These are phyloP conservation scores for Silurus aristotelis DNA, from an alignment of 2,797 vertebrate species.

Conservation along the genomic window DNA sequence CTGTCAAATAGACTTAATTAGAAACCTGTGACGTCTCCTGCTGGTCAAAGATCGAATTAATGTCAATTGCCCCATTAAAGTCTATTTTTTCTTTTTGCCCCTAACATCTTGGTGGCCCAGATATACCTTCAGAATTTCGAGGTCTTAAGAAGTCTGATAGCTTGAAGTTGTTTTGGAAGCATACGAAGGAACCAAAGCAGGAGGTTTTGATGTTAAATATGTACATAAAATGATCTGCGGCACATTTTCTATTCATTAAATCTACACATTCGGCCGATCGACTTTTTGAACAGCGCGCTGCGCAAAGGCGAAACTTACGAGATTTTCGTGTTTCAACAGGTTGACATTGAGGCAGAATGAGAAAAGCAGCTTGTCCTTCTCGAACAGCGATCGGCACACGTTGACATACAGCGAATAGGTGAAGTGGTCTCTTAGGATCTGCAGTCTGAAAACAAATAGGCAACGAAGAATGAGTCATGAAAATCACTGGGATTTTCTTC, in stretches of 20 bases:
- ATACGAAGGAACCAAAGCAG: too few relatives aligned
- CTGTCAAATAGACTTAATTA: too few relatives aligned
- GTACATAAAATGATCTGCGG: too few relatives aligned
- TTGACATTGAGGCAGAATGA: constrained; percentile 86
- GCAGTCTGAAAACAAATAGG: constrained; percentile 69
- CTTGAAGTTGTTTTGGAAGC: too few relatives aligned
- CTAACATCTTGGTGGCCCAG: too few relatives aligned
- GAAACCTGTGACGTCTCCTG: too few relatives aligned
- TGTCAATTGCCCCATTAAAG: too few relatives aligned
- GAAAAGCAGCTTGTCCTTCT: constrained; percentile 92
- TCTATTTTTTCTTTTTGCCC: too few relatives aligned
- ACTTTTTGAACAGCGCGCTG: background rate
- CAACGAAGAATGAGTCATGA: background rate
- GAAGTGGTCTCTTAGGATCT: constrained; percentile 86
- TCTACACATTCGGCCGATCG: background rate
- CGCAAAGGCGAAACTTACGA: constrained; percentile 67
- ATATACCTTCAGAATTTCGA: too few relatives aligned
- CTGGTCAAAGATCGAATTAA: too few relatives aligned
- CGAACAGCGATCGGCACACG: constrained; percentile 86
- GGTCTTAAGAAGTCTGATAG: too few relatives aligned
- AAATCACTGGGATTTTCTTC: background rate
- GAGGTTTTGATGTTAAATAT: too few relatives aligned
- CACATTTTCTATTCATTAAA: background rate
- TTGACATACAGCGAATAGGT: constrained; percentile 85
- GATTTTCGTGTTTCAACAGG: constrained; percentile 78